Conservation (phyloP, 2,797 vertebrate genomes). For the Gadopsis bispinosus region DNA sequence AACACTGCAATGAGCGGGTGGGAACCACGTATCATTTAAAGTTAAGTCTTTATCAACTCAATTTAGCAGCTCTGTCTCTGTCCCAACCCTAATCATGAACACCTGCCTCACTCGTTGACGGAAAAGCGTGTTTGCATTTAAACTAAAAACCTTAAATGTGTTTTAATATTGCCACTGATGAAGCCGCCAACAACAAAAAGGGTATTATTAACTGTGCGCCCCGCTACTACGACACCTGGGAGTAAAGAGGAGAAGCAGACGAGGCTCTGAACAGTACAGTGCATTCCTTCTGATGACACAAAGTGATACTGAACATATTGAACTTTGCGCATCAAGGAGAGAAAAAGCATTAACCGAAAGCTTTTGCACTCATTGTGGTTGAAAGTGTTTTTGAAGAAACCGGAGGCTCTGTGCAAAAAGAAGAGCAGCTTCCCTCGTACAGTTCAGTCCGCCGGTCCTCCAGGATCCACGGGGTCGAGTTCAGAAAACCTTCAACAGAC, state of each 20-base stretch:
- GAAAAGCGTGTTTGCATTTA: background rate
- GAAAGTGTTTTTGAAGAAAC: conserved; percentile 52
- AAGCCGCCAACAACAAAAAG: background rate
- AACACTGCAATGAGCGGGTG: background rate
- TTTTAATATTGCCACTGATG: background rate
- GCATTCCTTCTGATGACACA: conserved; percentile 63
- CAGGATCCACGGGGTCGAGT: conserved; percentile 29
- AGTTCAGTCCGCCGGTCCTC: conserved; percentile 23
- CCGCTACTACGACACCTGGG: background rate
- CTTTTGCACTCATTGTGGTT: conserved; percentile 35
- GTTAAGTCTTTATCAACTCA: background rate
- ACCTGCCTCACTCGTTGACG: background rate
- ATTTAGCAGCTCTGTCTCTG: background rate
- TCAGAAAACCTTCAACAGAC: conserved; percentile 10
- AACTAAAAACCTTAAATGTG: background rate
- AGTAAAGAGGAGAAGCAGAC: conserved; percentile 23
- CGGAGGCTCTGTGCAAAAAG: conserved; percentile 80
- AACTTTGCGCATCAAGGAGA: conserved; percentile 56
- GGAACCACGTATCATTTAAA: background rate
- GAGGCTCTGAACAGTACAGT: conserved; percentile 33
- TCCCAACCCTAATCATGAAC: background rate
- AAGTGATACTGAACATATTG: conserved; percentile 33
- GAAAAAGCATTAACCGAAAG: conserved; percentile 36
- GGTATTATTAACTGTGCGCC: conserved; percentile 3
- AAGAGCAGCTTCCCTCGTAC: conserved; percentile 68